Base-by-base conservation (phyloP, 2,888 invertebrate genomes). In the Entomobrya multifasciata region DNA sequence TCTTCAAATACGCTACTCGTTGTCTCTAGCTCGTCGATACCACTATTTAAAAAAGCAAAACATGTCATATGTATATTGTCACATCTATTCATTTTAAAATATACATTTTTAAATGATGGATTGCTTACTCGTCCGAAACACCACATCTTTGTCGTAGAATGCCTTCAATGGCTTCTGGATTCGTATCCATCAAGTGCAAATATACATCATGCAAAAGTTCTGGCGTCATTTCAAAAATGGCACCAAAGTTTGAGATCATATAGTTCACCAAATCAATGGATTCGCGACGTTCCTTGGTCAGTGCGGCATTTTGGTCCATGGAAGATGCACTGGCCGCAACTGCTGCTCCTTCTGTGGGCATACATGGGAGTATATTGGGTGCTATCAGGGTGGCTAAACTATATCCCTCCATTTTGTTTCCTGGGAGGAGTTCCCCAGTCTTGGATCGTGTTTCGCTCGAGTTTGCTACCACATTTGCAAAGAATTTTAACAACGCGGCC, bases 331-430 rank as follows among this genome's bases (percentile, higher is more conserved):
- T 81, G 10, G 70, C 44, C 6, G 70, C 44, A 8, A 70, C 77
- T 11, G 44, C 52, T 4, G 79, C 79, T 11, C 88, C 90, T 47
- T 88, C 94, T 5, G 95, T 94, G 91, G 95, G 95, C 90, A 95
- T 94, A 91, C 95, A 95, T 92, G 97, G 97, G 80, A 98, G 94
- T 91, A 98, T 96, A 92, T 98, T 98, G 0, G 98, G 98, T 1
- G 98, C 98, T 93, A 98, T 97, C 52, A 98, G 91, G 0, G 97
- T 98, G 0, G 98, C 98, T 88, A 98, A 93, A 93, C 98, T 98
- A 78, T 95, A 96, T 62, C 96, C 95, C 92, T 98, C 97, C 98
- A 98, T 98, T 94, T 96, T 97, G 93, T 98, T 98, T 0, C 98
- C 98, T 15, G 95, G 93, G 67, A 95, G 89, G 91, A 93, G 92